phyloP scores from a whole-genome alignment of 2,888 invertebrate species.

The Apocheima hispidaria region DNA sequence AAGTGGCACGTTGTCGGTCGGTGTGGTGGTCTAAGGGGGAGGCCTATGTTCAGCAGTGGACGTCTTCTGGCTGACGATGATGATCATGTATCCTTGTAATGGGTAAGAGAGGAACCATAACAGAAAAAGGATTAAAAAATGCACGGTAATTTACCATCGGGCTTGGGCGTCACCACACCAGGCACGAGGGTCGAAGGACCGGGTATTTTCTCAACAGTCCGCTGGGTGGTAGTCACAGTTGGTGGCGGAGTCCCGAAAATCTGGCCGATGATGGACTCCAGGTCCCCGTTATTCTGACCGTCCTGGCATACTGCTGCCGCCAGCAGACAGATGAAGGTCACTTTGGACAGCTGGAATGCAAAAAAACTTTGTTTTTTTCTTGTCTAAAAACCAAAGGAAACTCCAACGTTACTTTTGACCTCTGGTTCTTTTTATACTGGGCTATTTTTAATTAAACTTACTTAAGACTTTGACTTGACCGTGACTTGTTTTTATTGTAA shows the following conservation, averaged over 20 bases:
- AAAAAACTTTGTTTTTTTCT: neutral
- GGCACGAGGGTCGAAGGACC: conserved; percentile 46
- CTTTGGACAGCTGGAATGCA: conserved; percentile 59
- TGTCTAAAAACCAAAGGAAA: neutral
- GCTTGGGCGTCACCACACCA: conserved; percentile 17
- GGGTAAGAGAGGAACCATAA: too few relatives aligned
- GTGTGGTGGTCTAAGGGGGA: too few relatives aligned
- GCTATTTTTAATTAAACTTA: too few relatives aligned
- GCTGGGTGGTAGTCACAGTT: conserved; percentile 8
- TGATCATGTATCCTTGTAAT: too few relatives aligned
- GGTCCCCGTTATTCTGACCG: conserved; percentile 59
- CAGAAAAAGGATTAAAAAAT: too few relatives aligned
- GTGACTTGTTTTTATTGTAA: too few relatives aligned
- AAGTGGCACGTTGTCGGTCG: too few relatives aligned
- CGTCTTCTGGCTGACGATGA: too few relatives aligned
- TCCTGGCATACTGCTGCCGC: conserved; percentile 40
- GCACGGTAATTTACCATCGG: conserved; percentile 19
- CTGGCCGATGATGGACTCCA: conserved; percentile 66
- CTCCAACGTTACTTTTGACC: too few relatives aligned
- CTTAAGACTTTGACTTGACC: too few relatives aligned
- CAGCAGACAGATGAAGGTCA: conserved; percentile 48
- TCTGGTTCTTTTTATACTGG: too few relatives aligned
- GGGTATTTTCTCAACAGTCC: conserved; percentile 24
- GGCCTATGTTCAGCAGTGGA: too few relatives aligned
- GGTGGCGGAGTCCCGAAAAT: conserved; percentile 64